These are phyloP conservation scores for Aspidoscelis tigris DNA, from an alignment of 2,113 vertebrate species.

Conservation along the genomic window DNA sequence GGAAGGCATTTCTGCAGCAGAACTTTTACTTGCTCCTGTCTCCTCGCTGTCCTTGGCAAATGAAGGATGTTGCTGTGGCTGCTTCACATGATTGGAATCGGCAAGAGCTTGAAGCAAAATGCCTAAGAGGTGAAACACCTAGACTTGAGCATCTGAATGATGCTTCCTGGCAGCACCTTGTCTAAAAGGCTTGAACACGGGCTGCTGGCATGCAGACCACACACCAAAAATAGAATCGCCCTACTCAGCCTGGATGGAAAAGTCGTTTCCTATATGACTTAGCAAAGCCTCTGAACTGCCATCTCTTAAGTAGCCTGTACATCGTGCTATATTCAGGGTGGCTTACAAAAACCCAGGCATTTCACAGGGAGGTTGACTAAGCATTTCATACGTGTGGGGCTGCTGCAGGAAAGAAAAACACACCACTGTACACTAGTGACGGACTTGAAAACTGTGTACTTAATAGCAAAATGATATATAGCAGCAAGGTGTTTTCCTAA, in stretches of 20 bases:
- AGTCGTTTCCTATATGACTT: background rate
- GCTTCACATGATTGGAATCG: slow-evolving; percentile 6
- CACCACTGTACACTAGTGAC: too few relatives aligned
- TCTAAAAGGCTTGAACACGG: background rate
- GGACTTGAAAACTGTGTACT: too few relatives aligned
- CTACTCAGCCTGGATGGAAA: background rate
- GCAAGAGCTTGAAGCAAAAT: background rate
- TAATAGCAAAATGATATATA: too few relatives aligned
- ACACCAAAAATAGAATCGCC: background rate
- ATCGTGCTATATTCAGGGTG: background rate
- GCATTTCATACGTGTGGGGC: too few relatives aligned
- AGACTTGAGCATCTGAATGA: background rate
- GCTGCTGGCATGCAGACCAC: background rate
- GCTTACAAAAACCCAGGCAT: too few relatives aligned
- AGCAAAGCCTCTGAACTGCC: background rate
- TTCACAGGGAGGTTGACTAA: too few relatives aligned
- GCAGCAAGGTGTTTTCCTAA: too few relatives aligned
- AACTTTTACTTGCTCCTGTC: slow-evolving; percentile 2
- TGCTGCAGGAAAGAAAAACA: too few relatives aligned
- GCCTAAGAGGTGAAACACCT: background rate
- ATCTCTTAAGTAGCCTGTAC: background rate
- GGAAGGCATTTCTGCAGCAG: slow-evolving; percentile 27
- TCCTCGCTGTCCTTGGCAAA: slow-evolving; percentile 23
- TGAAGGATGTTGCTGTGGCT: background rate
- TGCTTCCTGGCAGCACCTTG: background rate